A percentile compares a stretch with the other conserved stretches of the same genome.
phyloP scores from a whole-genome alignment of 2,888 invertebrate species.

The Polydrusus pterygomalis region DNA sequence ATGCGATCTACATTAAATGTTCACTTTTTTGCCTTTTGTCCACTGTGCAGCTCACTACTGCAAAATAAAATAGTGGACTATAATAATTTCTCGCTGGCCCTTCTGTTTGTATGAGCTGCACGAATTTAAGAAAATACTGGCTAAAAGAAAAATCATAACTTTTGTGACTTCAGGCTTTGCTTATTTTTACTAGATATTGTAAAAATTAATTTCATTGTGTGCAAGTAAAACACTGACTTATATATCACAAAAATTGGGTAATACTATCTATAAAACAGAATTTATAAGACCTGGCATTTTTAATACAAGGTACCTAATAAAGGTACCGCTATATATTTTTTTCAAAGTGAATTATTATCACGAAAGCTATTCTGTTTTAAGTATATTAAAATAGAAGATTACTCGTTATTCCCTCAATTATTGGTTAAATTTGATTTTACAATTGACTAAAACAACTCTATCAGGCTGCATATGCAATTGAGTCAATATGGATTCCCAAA shows the following conservation, averaged over 20 bases:
- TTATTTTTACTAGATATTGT: conserved; percentile 34
- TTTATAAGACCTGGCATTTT: no score
- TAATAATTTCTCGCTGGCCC: conserved; percentile 60
- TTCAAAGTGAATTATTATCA: not conserved
- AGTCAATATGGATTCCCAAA: conserved; percentile 30
- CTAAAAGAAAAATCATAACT: conserved; percentile 61
- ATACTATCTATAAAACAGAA: no score
- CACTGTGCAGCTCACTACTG: conserved; percentile 52
- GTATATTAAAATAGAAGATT: conserved; percentile 24
- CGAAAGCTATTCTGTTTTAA: conserved; percentile 6
- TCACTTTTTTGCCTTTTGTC: no score
- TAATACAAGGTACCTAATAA: no score
- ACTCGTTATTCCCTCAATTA: conserved; percentile 33
- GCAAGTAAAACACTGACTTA: no score
- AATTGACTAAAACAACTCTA: conserved; percentile 40
- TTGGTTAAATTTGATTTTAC: conserved; percentile 39
- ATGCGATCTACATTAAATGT: no score
- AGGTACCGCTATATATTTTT: conserved; percentile 2
- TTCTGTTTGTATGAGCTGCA: conserved; percentile 65
- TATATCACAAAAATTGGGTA: no score
- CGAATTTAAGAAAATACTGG: conserved; percentile 62
- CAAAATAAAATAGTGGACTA: conserved; percentile 64
- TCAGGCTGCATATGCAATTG: conserved; percentile 32
- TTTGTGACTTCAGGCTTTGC: conserved; percentile 33
- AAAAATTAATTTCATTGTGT: conserved; percentile 14